A percentile compares a stretch with the other conserved stretches of the same genome.
Conservation (phyloP, 1,140 invertebrate species). For the Procambarus clarkii region DNA sequence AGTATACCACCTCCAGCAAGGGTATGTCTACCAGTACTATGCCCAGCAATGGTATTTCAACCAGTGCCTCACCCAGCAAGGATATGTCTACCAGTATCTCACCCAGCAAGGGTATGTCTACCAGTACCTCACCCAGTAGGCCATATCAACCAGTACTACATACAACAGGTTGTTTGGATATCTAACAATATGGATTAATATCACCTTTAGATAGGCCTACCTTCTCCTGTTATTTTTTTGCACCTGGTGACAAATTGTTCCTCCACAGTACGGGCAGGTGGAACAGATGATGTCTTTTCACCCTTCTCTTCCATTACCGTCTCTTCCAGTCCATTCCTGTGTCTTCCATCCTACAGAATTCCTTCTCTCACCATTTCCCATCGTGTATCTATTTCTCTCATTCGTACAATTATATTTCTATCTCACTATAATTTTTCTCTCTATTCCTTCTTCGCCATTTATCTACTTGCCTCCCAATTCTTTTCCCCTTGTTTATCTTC, state of each 20-base stretch:
- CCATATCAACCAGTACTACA: background rate
- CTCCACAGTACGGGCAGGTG: background rate
- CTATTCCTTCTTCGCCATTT: background rate
- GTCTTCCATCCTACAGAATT: background rate
- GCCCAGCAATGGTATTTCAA: too few species aligned
- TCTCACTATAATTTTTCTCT: background rate
- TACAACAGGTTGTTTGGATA: background rate
- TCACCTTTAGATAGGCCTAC: background rate
- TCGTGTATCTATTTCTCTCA: background rate
- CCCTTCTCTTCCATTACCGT: background rate
- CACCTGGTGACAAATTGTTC: conserved; percentile 30
- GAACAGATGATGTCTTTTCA: too few species aligned
- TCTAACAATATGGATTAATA: conserved; percentile 16
- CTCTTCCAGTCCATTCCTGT: background rate
- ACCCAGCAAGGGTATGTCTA: too few species aligned
- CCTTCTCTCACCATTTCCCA: background rate
- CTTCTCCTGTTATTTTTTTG: conserved; percentile 4
- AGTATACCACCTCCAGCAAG: too few species aligned
- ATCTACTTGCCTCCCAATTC: background rate
- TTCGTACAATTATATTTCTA: background rate
- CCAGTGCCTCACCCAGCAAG: too few species aligned
- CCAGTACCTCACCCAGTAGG: too few species aligned
- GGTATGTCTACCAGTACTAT: too few species aligned
- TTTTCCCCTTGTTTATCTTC: background rate
- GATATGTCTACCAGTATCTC: too few species aligned